These are phyloP conservation scores for Lepisosteus osseus DNA, from an alignment of 2,113 vertebrate genomes.

Conservation along the genomic window DNA sequence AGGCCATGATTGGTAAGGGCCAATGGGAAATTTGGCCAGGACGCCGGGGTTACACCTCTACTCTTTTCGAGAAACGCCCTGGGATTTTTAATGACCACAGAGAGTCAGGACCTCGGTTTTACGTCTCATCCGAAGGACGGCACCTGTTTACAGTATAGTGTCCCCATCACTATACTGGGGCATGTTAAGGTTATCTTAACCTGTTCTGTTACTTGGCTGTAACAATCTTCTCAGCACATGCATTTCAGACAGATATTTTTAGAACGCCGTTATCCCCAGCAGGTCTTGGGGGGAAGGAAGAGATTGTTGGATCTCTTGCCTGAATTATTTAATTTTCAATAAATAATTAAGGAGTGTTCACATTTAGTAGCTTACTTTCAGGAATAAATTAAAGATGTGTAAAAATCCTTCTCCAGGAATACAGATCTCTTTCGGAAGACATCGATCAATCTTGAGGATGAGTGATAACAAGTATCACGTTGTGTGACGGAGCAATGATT, in stretches of 20 bases:
- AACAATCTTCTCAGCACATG: too few species aligned
- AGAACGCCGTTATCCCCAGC: conserved; percentile 1
- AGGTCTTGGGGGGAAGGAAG: conserved; percentile 6
- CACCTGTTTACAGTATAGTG: too few species aligned
- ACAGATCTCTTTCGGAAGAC: neutral
- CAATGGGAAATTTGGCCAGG: too few species aligned
- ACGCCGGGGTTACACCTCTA: too few species aligned
- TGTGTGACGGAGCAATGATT: neutral
- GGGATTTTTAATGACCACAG: too few species aligned
- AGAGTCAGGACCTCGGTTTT: too few species aligned
- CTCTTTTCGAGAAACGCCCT: too few species aligned
- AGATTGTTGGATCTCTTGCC: conserved; percentile 25
- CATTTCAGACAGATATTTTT: neutral
- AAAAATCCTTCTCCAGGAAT: neutral
- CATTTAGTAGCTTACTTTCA: conserved; percentile 37
- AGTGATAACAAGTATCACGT: neutral
- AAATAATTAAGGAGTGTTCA: conserved; percentile 36
- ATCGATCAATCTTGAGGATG: neutral
- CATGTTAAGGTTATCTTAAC: too few species aligned
- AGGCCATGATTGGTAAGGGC: too few species aligned
- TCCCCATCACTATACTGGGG: too few species aligned
- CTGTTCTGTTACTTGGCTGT: too few species aligned
- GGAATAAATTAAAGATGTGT: conserved; percentile 31
- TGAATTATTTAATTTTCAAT: conserved; percentile 30
- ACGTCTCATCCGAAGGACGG: too few species aligned